Percentiles rank a stretch among this genome's conserved stretches.
phyloP scores from a whole-genome alignment of 2,113 vertebrate species.

The Ceratotherium simum region DNA sequence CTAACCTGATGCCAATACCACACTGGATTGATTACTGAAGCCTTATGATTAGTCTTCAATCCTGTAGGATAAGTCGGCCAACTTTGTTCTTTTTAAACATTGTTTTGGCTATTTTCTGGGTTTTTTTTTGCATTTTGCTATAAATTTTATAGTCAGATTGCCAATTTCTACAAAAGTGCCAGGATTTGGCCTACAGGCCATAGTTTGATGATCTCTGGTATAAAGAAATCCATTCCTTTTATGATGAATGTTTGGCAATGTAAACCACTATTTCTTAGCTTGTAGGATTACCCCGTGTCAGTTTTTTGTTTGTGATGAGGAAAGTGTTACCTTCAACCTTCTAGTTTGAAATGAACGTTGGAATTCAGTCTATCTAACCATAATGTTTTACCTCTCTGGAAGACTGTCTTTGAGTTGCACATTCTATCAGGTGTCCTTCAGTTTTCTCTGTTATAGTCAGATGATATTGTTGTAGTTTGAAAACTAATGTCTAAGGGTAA shows the following conservation, averaged over 20 bases:
- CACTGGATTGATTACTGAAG: background rate
- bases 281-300: background rate
- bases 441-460: background rate
- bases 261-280: conserved; percentile 6
- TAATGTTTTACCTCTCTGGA: background rate
- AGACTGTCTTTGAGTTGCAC: background rate
- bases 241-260: background rate
- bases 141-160: background rate
- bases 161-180: background rate
- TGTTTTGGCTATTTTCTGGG: background rate
- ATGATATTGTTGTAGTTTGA: background rate
- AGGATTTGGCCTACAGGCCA: background rate
- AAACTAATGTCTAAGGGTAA: background rate
- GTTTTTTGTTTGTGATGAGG: background rate
- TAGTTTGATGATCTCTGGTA: background rate
- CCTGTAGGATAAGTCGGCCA: background rate
- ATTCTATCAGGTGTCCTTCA: background rate
- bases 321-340: background rate
- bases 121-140: background rate
- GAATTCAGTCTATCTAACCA: background rate
- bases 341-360: background rate
- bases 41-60: background rate
- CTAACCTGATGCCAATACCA: background rate
- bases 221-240: background rate
- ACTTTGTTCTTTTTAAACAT: background rate